Percentiles rank a stretch among this genome's conserved stretches.
phyloP scores from a whole-genome alignment of 2,797 vertebrate genomes.

The Ptychobarbus kaznakovi region DNA sequence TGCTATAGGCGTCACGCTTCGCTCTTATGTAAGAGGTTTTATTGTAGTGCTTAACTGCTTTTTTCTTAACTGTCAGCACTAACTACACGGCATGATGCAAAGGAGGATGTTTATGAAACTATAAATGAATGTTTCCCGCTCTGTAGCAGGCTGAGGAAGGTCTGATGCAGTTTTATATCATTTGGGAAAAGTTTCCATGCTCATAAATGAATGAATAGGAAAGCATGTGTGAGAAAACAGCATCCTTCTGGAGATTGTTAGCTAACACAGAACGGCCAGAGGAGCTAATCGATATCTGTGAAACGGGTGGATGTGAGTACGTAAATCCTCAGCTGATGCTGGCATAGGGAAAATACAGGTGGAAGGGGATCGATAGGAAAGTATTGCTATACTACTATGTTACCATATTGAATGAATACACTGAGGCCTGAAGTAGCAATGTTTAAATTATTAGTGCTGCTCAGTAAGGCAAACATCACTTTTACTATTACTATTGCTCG shows the following conservation, averaged over 20 bases:
- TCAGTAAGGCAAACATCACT: slow-evolving; percentile 20
- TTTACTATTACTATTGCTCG: slow-evolving; percentile 5
- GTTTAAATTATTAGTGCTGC: slow-evolving; percentile 44
- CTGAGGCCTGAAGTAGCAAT: slow-evolving; percentile 20
- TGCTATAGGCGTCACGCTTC: slow-evolving; percentile 17
- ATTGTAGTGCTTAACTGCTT: slow-evolving; percentile 10
- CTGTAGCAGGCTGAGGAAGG: slow-evolving; percentile 3
- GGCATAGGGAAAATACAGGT: slow-evolving; percentile 34
- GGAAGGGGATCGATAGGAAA: slow-evolving; percentile 51
- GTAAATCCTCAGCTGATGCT: slow-evolving; percentile 72
- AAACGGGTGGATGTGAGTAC: slow-evolving; percentile 68
- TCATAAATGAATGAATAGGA: not conserved
- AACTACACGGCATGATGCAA: slow-evolving; percentile 8
- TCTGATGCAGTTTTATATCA: slow-evolving; percentile 6
- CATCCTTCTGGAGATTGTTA: slow-evolving; percentile 42
- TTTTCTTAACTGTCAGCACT: slow-evolving; percentile 23
- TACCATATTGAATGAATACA: slow-evolving; percentile 30
- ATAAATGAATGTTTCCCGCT: slow-evolving; percentile 11
- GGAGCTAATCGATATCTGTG: slow-evolving; percentile 72
- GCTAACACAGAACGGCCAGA: slow-evolving; percentile 50
- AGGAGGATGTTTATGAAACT: not conserved
- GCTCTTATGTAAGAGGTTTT: slow-evolving; percentile 8
- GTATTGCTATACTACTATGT: slow-evolving; percentile 53
- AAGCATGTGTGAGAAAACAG: slow-evolving; percentile 10
- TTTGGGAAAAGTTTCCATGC: not conserved